Evolutionary conservation across 2,888 invertebrate species (phyloP), one percentile per base, ranked within the genome.

Genomic region (Neoascia interrupta): DNA sequence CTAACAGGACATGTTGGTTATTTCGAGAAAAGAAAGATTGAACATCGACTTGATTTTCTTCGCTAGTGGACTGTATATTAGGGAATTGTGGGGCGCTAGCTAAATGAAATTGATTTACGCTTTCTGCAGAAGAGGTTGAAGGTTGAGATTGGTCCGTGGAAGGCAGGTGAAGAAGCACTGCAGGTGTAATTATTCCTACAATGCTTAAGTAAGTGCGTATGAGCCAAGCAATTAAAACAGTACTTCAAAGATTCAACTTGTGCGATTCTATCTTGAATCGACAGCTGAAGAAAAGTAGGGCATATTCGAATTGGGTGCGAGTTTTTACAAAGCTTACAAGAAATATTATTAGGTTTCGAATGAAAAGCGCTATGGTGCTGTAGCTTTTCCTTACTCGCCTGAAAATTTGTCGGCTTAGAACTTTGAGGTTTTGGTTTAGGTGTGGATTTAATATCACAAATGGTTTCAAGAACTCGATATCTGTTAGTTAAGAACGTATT

Each of bases 11-110:
- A 0, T 43, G 34, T 3, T 15, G 43, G 2, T 34, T 31, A 11
- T 41, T 56, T 1, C 39, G 37, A 6, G 41, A 41, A 16, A 28
- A 56, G 19, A 39, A 56, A 26, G 19, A 34, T 34, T 58, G 43
- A 10, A 45, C 8, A 5, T 31, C 13, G 3, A 2, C 4, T 3
- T 5, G 4, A 18, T 31, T 56, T 13, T 28, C 0, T 5, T 43
- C 28, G n/a, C 8, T n/a, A 56, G 56, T 56, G 31, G 28, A 43
- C 41, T 41, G 56, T 31, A 37, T 15, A 31, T 18, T 8, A 10
- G 5, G 19, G 11, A 11, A 5, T 19, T 34, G 34, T 11, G n/a
- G n/a, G n/a, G n/a, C n/a, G n/a, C n/a, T n/a, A n/a, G n/a, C n/a
- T n/a, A n/a, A n/a, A n/a, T n/a, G n/a, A n/a, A n/a, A n/a, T 47